Evolutionary conservation across 2,888 invertebrate genomes (phyloP).

Genomic region (Uropetala carovei): DNA sequence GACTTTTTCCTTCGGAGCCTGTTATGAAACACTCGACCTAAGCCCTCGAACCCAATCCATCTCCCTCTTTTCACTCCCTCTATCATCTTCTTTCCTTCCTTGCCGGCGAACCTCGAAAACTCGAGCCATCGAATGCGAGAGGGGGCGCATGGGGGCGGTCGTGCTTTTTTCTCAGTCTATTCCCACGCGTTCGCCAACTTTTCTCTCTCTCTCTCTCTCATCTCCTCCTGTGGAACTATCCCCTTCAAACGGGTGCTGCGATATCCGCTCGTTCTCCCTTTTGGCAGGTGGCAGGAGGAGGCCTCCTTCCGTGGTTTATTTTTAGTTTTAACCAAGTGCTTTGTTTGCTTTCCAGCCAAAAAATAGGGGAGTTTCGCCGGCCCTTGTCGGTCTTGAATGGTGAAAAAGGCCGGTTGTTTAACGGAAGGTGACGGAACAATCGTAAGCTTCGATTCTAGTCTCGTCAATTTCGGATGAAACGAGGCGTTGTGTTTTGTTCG

Average conservation of each 20-base stretch:
- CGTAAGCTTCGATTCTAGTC: background rate
- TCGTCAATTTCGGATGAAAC: background rate
- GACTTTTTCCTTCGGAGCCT: background rate
- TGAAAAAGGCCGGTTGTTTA: constrained; percentile 34
- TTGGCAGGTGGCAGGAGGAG: constrained; percentile 49
- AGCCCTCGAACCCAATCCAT: background rate
- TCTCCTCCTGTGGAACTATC: constrained; percentile 17
- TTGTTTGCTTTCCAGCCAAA: constrained; percentile 51
- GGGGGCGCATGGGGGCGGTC: background rate
- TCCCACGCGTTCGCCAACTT: background rate
- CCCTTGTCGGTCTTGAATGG: constrained; percentile 25
- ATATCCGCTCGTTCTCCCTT: constrained; percentile 26
- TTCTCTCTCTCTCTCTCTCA: background rate
- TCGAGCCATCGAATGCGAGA: background rate
- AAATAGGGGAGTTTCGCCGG: constrained; percentile 13
- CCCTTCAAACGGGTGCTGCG: constrained; percentile 41
- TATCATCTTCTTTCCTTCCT: background rate
- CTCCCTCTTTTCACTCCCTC: background rate
- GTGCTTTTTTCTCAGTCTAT: background rate
- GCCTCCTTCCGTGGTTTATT: constrained; percentile 34
- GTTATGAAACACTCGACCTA: background rate
- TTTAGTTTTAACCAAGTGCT: constrained; percentile 48
- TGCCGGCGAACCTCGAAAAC: background rate
- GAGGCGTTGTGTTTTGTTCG: background rate
- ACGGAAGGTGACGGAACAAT: constrained; percentile 31